Percentiles rank a stretch among this genome's conserved stretches.
phyloP scores from a whole-genome alignment of 2,113 vertebrate genomes.

The Oryctolagus cuniculus region mOryCun1.1 NC_091448.1:45210501-45211000 shows the following conservation, averaged over 20 bases:
- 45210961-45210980: conserved; percentile 16
- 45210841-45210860: background rate
- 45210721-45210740: conserved; percentile 19
- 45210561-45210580: conserved; percentile 45
- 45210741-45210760: conserved; percentile 38
- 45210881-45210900: conserved; percentile 42
- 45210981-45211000: background rate
- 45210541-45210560: conserved; percentile 14
- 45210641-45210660: background rate
- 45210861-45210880: background rate
- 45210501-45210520: conserved; percentile 34
- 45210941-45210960: background rate
- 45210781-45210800: conserved; percentile 24
- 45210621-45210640: conserved; percentile 32
- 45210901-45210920: conserved; percentile 27
- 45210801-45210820: background rate
- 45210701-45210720: background rate
- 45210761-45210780: conserved; percentile 44
- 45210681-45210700: conserved; percentile 4
- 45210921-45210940: conserved; percentile 7
- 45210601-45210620: conserved; percentile 37
- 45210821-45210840: conserved; percentile 12
- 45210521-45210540: background rate
- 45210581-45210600: conserved; percentile 37
- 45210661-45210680: background rate